A percentile compares a stretch with the other conserved stretches of the same genome.
Conservation (phyloP, 2,888 invertebrate genomes). For the Sycophila texana region DNA sequence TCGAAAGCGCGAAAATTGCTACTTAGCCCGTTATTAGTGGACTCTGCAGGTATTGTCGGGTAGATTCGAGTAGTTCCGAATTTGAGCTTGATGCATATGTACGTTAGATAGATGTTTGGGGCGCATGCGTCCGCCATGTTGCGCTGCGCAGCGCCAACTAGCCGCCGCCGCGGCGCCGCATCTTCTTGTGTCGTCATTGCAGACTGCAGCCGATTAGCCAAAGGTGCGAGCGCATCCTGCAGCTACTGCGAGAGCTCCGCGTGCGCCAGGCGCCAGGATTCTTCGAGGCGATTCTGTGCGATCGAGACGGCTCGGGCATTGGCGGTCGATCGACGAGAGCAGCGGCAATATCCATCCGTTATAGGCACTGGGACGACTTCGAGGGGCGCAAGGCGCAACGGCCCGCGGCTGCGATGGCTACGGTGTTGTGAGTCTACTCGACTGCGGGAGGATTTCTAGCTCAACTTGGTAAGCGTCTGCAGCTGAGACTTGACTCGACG, state of each 20-base stretch:
- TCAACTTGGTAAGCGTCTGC: too few relatives aligned
- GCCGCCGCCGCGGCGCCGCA: slow-evolving; percentile 2
- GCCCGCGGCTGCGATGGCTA: not conserved
- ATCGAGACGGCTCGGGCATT: too few relatives aligned
- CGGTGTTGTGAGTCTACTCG: not conserved
- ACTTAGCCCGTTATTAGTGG: not conserved
- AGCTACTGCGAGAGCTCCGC: too few relatives aligned
- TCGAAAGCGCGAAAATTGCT: slow-evolving; percentile 24
- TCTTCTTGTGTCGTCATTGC: not conserved
- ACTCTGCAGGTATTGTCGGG: not conserved
- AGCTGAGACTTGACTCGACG: not conserved
- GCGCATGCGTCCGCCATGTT: not conserved
- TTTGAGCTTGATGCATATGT: too few relatives aligned
- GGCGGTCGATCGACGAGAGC: not conserved
- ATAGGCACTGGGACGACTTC: not conserved
- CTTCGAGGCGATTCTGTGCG: too few relatives aligned
- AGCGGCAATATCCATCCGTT: not conserved
- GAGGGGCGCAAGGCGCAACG: not conserved
- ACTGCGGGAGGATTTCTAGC: not conserved
- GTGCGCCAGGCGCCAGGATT: too few relatives aligned
- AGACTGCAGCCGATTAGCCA: too few relatives aligned
- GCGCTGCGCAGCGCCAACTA: slow-evolving; percentile 7
- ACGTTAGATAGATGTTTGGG: too few relatives aligned
- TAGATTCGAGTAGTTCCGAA: not conserved
- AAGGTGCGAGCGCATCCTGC: too few relatives aligned